These are phyloP conservation scores for Sarcophaga subvicina DNA, from an alignment of 2,888 invertebrate species.

Conservation along the genomic window DNA sequence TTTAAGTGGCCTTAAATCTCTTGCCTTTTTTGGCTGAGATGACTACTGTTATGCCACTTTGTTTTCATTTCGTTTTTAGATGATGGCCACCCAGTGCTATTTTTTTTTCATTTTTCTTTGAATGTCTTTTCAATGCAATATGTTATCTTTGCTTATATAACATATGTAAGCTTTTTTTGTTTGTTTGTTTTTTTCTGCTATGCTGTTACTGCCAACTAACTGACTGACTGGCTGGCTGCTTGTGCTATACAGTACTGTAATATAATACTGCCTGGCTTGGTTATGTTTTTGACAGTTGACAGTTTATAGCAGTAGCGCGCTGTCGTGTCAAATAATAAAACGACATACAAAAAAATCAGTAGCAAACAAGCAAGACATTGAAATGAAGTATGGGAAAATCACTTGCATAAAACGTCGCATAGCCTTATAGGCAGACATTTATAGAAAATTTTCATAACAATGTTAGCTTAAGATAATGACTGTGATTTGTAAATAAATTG, in stretches of 20 bases:
- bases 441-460: no score
- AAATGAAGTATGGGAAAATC: no score
- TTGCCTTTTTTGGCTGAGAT: constrained; percentile 40
- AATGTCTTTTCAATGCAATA: constrained; percentile 1
- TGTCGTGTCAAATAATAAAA: constrained; percentile 49
- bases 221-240: no score
- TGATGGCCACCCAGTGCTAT: constrained; percentile 65
- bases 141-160: constrained; percentile 9
- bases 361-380: no score
- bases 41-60: constrained; percentile 43
- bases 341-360: background rate
- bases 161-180: constrained; percentile 46
- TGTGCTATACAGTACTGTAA: constrained; percentile 30
- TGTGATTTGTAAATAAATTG: no score
- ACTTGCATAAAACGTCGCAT: no score
- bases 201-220: no score
- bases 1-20: no score
- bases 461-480: no score
- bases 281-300: constrained; percentile 69
- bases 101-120: constrained; percentile 16
- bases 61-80: background rate
- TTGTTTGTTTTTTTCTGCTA: background rate
- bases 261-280: constrained; percentile 47
- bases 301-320: constrained; percentile 56
- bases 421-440: no score